These are phyloP conservation scores for Drosophila borealis DNA, from an alignment of 2,888 invertebrate species.

Conservation along the genomic window DNA sequence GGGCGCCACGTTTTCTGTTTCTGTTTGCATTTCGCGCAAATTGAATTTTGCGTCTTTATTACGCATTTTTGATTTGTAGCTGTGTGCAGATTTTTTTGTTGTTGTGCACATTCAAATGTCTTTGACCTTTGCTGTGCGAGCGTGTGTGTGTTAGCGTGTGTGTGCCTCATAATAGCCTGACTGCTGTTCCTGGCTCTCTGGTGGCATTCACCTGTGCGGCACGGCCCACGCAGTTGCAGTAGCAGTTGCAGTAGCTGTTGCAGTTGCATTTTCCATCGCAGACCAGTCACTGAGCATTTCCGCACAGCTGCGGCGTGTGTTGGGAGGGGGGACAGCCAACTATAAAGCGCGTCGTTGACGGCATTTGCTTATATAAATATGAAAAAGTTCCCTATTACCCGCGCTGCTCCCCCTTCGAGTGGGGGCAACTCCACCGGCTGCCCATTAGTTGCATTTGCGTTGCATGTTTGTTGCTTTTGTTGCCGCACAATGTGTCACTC, in stretches of 20 bases:
- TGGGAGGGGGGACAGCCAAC: constrained; percentile 34
- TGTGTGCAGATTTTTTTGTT: constrained; percentile 27
- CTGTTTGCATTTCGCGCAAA: constrained; percentile 50
- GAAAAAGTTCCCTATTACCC: constrained; percentile 42
- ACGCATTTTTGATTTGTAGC: constrained; percentile 78
- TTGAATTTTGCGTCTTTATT: constrained; percentile 75
- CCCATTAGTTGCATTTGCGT: constrained; percentile 69
- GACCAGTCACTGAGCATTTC: constrained; percentile 64
- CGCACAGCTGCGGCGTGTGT: constrained; percentile 16
- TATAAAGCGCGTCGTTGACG: constrained; percentile 52
- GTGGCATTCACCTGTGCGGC: constrained; percentile 75
- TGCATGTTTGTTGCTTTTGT: constrained; percentile 50
- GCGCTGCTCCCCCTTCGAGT: not conserved
- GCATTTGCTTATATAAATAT: constrained; percentile 66
- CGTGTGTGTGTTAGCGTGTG: not conserved
- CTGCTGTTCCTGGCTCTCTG: constrained; percentile 44
- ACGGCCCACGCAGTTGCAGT: constrained; percentile 60
- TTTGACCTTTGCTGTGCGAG: constrained; percentile 63
- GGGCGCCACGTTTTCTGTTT: constrained; percentile 40
- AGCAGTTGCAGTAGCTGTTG: constrained; percentile 19
- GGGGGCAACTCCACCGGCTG: constrained; percentile 17
- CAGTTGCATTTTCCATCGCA: constrained; percentile 19
- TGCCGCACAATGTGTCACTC: constrained; percentile 76
- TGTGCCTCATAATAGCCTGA: constrained; percentile 63
- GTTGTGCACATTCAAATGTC: constrained; percentile 56